Evolutionary conservation across 2,797 vertebrate genomes (phyloP).

Genomic region (Melanotaenia nigrans): DNA sequence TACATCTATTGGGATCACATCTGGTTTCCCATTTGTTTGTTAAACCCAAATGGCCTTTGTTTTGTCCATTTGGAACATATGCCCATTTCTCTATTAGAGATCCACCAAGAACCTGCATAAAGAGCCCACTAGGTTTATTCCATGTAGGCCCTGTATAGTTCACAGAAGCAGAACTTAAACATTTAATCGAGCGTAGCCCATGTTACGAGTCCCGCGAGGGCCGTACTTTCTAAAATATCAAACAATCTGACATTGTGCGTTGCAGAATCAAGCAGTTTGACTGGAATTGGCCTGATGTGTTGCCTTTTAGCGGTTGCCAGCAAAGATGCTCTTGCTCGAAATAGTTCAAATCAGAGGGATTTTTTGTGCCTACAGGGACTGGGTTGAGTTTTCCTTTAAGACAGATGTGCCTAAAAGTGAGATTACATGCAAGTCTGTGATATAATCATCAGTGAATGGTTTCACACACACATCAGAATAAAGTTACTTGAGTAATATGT

Average conservation of each 20-base stretch:
- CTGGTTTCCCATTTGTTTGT: neutral
- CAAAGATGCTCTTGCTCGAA: neutral
- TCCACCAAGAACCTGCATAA: neutral
- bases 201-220: neutral
- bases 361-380: neutral
- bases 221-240: neutral
- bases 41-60: neutral
- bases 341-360: neutral
- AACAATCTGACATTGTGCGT: neutral
- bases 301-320: neutral
- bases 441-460: neutral
- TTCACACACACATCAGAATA: neutral
- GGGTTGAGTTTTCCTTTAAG: neutral
- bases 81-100: neutral
- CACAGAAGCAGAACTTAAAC: neutral
- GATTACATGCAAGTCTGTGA: neutral
- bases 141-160: neutral
- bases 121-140: neutral
- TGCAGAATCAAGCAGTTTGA: neutral
- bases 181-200: neutral
- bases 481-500: slow-evolving; percentile 7
- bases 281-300: neutral
- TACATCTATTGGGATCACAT: too few relatives aligned
- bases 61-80: neutral
- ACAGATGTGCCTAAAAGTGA: neutral